phyloP scores from a whole-genome alignment of 2,888 invertebrate species.

The Orthosia incerta region DNA sequence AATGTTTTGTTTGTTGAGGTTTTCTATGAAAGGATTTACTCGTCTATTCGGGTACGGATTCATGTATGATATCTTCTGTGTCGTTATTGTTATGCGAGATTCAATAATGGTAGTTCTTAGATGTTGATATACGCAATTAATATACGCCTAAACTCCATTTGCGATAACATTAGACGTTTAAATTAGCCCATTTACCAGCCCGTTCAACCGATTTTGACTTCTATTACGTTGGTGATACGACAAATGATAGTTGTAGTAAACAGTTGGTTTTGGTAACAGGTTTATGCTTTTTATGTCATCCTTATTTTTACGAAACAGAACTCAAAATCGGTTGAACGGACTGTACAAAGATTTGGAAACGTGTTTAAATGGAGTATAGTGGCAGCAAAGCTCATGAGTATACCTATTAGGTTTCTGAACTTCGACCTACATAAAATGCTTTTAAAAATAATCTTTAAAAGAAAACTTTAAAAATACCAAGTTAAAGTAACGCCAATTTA shows the following conservation, averaged over 20 bases:
- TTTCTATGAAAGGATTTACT: slow-evolving; percentile 1
- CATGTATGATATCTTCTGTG: neutral
- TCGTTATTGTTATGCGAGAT: neutral
- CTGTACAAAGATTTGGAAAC: no score
- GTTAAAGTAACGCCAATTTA: slow-evolving; percentile 11
- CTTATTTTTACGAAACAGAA: no score
- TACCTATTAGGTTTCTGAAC: neutral
- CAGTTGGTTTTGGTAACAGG: no score
- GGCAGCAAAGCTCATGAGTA: neutral
- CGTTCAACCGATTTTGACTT: no score
- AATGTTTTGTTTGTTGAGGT: slow-evolving; percentile 33
- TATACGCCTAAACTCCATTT: no score
- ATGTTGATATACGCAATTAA: neutral
- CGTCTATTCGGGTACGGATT: neutral
- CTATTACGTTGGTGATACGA: no score
- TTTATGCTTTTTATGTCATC: no score
- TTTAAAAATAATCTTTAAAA: slow-evolving; percentile 9
- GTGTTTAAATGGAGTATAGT: no score
- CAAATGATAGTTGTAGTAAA: no score
- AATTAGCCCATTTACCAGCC: no score
- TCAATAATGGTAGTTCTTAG: neutral
- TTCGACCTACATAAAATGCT: neutral
- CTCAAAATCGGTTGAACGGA: no score
- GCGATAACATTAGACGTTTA: no score
- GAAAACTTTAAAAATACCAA: slow-evolving; percentile 31